Conservation (phyloP, 2,113 vertebrate species). For the Mormoops blainvillei region DNA sequence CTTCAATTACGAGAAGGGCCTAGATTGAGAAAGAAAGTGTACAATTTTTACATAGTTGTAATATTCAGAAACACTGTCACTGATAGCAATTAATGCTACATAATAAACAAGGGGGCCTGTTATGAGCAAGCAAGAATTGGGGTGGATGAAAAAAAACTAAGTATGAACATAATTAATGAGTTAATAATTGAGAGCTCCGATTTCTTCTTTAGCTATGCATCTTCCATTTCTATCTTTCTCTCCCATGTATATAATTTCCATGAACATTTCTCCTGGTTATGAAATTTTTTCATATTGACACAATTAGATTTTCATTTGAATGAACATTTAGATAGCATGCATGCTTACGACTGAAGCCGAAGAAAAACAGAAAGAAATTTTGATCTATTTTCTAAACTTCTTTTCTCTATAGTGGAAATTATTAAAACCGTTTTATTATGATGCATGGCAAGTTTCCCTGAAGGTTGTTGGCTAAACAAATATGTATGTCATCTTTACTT, state of each 20-base stretch:
- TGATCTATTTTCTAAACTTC: slow-evolving; percentile 8
- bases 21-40: not conserved
- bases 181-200: not conserved
- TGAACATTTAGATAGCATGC: not conserved
- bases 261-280: not conserved
- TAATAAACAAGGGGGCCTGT: not conserved
- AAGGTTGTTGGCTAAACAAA: slow-evolving; percentile 64
- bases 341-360: not conserved
- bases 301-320: slow-evolving; percentile 36
- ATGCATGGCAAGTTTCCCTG: slow-evolving; percentile 57
- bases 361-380: slow-evolving; percentile 23
- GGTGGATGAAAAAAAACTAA: not conserved
- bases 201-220: not conserved
- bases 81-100: not conserved
- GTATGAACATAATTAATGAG: not conserved
- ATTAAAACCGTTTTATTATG: slow-evolving; percentile 52
- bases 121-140: not conserved
- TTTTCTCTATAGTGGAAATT: slow-evolving; percentile 19
- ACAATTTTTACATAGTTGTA: not conserved
- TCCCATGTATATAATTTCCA: not conserved
- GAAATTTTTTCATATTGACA: slow-evolving; percentile 25
- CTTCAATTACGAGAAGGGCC: not conserved
- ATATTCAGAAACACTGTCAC: not conserved
- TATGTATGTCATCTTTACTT: slow-evolving; percentile 69
- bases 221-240: not conserved